Evolutionary conservation across 2,797 vertebrate species (phyloP), one percentile per base, ranked within the genome.

Genomic region (Anabacerthia variegaticeps): DNA sequence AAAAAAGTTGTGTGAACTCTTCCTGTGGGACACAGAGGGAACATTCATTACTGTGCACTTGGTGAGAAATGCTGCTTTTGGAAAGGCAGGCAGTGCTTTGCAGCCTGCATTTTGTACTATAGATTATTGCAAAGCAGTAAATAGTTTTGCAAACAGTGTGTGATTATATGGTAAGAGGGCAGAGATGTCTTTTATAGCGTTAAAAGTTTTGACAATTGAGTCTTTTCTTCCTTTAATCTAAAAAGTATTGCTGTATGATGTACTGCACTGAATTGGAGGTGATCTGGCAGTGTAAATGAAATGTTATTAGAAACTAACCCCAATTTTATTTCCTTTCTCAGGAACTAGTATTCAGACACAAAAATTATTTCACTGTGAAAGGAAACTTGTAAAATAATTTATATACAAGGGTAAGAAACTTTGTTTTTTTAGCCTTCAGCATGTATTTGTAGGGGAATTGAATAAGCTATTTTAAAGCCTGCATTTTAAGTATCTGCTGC

Each of bases 321-420:
- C 2, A 27, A 4, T 74, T 83, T 79, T 65, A 55, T 67, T 93
- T 85, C 63, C 52, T 81, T 55, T 94, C 67, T 89, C 69, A 66
- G 66, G 88, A 86, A n/a, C 2, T 1, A 56, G 34, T 66, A 36
- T 44, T 61, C 68, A 84, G 65, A 43, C n/a, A 74, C 37, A 61
- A 52, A 89, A 75, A 30, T 43, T 17, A 61, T 88, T 87, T 92
- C 72, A 78, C 84, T 94, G 79, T 88, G 81, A 89, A 91, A 83
- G 59, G 77, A 84, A 85, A 58, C 34, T 26, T 87, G 67, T 87
- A 52, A 90, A 94, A 66, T 78, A 76, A 61, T 30, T 78, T 78
- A 2, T 4, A 30, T 66, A 43, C 28, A 68, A 80, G 28, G n/a
- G 37, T 77, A 54, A 69, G 79, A 86, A 63, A 69, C 37, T 44